phyloP scores from a whole-genome alignment of 2,888 invertebrate species.

The Spisula subtruncata region DNA sequence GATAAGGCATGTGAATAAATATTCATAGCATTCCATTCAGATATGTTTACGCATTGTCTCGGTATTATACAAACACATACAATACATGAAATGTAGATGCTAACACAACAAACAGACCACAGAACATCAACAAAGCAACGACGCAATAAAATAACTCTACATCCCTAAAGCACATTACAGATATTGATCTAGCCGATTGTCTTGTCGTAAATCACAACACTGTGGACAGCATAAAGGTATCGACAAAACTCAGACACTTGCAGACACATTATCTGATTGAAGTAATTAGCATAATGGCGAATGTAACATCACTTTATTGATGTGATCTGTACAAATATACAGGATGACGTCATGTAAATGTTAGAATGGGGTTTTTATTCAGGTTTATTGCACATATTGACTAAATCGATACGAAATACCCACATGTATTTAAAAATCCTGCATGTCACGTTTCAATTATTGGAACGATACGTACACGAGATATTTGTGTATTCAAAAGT shows the following conservation, averaged over 20 bases:
- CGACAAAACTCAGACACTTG: background rate
- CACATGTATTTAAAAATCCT: too few species aligned
- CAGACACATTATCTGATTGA: conserved; percentile 15
- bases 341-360: background rate
- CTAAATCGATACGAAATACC: too few species aligned
- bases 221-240: background rate
- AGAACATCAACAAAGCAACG: background rate
- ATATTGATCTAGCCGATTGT: background rate
- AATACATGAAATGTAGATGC: too few species aligned
- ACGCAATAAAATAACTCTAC: background rate
- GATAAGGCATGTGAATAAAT: too few species aligned
- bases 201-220: background rate
- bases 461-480: too few species aligned
- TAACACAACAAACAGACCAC: too few species aligned
- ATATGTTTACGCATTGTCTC: too few species aligned
- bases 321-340: background rate
- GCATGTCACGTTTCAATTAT: too few species aligned
- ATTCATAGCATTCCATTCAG: too few species aligned
- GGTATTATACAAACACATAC: too few species aligned
- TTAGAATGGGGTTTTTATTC: background rate
- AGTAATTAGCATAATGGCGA: conserved; percentile 16
- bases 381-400: too few species aligned
- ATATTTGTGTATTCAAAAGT: too few species aligned
- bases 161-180: background rate
- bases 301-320: background rate